These are phyloP conservation scores for Metopia argyrocephala DNA, from an alignment of 2,888 invertebrate species.

Conservation along the genomic window DNA sequence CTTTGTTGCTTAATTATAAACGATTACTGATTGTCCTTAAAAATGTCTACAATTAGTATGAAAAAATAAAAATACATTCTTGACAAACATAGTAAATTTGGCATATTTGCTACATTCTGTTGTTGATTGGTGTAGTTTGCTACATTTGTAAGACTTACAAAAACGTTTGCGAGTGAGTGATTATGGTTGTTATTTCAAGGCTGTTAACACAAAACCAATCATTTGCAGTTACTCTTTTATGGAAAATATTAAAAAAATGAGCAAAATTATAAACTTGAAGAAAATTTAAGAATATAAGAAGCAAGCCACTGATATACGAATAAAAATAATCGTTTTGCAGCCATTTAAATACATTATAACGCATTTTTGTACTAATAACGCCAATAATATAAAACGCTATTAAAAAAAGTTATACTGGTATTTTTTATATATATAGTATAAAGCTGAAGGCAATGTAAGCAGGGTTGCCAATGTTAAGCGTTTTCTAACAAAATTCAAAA, in stretches of 20 bases:
- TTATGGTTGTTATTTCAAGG: no score
- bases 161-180: no score
- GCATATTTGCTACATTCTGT: no score
- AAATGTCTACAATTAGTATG: neutral
- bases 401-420: no score
- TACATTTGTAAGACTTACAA: no score
- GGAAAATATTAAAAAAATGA: no score
- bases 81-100: conserved; percentile 20
- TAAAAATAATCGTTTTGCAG: conserved; percentile 41
- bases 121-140: no score
- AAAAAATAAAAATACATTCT: neutral
- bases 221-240: no score
- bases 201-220: no score
- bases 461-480: neutral
- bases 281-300: conserved; percentile 21
- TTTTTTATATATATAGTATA: neutral
- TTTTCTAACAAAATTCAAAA: no score
- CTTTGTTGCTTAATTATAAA: conserved; percentile 58
- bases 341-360: conserved; percentile 52
- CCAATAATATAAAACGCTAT: conserved; percentile 47
- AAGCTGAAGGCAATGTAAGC: neutral
- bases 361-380: conserved; percentile 59
- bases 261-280: neutral
- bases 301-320: neutral
- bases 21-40: conserved; percentile 15